phyloP scores from a whole-genome alignment of 2,797 vertebrate species.

The Phataginus tricuspis region DNA sequence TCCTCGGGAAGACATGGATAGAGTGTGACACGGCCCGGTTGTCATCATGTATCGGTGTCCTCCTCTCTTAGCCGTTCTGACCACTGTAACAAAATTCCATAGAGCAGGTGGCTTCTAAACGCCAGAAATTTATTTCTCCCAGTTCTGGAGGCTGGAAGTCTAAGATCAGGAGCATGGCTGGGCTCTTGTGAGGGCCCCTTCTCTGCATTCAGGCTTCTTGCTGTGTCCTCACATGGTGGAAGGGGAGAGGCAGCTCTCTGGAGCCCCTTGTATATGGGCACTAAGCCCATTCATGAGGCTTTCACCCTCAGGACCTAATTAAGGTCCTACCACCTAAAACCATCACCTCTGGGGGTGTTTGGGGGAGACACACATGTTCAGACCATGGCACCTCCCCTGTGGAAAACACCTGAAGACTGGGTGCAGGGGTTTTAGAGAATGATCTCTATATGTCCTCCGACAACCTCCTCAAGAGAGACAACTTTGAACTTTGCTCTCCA shows the following conservation, averaged over 20 bases:
- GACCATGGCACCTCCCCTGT: fast-evolving
- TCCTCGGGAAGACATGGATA: neutral
- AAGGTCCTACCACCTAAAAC: neutral
- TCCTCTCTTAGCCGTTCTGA: neutral
- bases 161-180: neutral
- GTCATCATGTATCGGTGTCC: neutral
- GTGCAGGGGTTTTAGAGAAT: neutral
- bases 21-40: neutral
- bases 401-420: neutral
- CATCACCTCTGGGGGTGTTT: neutral
- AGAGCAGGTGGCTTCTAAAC: neutral
- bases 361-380: neutral
- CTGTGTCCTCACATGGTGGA: neutral
- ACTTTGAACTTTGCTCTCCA: too few species aligned
- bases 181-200: neutral
- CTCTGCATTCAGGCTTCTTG: neutral
- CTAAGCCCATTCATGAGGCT: too few species aligned
- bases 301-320: neutral
- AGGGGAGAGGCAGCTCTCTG: neutral
- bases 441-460: neutral
- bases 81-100: neutral
- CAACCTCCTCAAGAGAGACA: neutral
- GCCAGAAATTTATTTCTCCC: neutral
- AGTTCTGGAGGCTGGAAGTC: neutral
- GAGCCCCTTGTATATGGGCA: neutral